phyloP scores from a whole-genome alignment of 2,113 vertebrate species.

The Eublepharis macularius region DNA sequence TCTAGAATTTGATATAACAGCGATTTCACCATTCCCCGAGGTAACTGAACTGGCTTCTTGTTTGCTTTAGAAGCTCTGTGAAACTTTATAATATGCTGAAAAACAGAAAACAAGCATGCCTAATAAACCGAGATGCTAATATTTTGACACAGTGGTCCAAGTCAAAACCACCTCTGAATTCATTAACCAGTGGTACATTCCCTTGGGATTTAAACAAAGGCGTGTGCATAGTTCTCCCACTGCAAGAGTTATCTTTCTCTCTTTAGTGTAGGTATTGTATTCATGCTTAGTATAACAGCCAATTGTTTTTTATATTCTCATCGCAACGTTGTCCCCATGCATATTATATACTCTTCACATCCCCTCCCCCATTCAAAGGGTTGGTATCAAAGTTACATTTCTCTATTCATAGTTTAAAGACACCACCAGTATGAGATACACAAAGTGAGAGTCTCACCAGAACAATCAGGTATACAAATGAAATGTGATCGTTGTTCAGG shows the following conservation, averaged over 20 bases:
- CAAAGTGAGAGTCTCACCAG: not conserved
- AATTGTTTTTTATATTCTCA: not conserved
- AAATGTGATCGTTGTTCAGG: not conserved
- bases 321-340: not conserved
- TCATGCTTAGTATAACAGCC: not conserved
- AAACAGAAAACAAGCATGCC: constrained; percentile 53
- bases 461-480: not conserved
- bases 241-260: not conserved
- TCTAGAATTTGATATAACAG: constrained; percentile 99
- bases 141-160: constrained; percentile 41
- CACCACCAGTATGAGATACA: not conserved
- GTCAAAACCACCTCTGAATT: constrained; percentile 37
- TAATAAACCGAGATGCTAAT: not conserved
- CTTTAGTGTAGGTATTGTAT: not conserved
- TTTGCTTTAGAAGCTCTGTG: constrained; percentile 99
- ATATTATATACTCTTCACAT: not conserved
- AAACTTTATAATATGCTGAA: constrained; percentile 99
- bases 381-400: not conserved
- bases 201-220: constrained; percentile 12
- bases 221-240: not conserved
- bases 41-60: constrained; percentile 99
- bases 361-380: not conserved
- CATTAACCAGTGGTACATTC: not conserved
- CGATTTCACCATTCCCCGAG: constrained; percentile 99
- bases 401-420: not conserved